These are phyloP conservation scores for Champsocephalus gunnari DNA, from an alignment of 2,797 vertebrate species.

Conservation along the genomic window DNA sequence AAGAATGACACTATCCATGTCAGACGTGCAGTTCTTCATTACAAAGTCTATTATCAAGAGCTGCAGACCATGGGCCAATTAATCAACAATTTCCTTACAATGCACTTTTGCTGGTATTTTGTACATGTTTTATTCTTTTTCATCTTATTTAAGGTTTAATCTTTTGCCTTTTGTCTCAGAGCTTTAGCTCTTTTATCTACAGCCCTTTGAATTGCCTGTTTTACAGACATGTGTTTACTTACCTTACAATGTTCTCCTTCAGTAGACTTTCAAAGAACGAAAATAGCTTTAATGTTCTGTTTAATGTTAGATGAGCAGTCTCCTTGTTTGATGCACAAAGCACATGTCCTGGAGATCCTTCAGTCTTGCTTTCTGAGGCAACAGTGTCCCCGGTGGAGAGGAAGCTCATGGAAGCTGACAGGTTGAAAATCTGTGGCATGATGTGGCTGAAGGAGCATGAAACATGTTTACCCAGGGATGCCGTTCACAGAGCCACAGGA, in stretches of 20 bases:
- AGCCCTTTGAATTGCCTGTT: too few relatives aligned
- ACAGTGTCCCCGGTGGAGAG: conserved; percentile 71
- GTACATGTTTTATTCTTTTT: too few relatives aligned
- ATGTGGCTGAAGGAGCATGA: conserved; percentile 83
- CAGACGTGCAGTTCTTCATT: conserved; percentile 38
- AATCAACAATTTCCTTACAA: neutral
- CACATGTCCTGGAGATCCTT: conserved; percentile 49
- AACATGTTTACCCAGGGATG: conserved; percentile 77
- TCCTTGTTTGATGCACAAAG: conserved; percentile 29
- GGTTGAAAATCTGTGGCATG: conserved; percentile 82
- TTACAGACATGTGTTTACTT: too few relatives aligned
- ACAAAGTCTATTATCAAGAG: neutral
- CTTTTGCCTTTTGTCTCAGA: too few relatives aligned
- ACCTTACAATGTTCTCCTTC: neutral
- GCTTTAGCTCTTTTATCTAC: too few relatives aligned
- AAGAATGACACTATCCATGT: conserved; percentile 39
- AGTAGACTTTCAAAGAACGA: neutral
- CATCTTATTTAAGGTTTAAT: too few relatives aligned
- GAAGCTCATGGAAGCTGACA: conserved; percentile 79
- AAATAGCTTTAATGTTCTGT: neutral
- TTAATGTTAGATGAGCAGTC: conserved; percentile 23
- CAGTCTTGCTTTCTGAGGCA: conserved; percentile 49
- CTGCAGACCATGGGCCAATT: neutral
- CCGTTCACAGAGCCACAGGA: conserved; percentile 56
- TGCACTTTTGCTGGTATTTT: too few relatives aligned